phyloP scores from a whole-genome alignment of 2,888 invertebrate genomes.

The Dinocampus coccinellae region DNA sequence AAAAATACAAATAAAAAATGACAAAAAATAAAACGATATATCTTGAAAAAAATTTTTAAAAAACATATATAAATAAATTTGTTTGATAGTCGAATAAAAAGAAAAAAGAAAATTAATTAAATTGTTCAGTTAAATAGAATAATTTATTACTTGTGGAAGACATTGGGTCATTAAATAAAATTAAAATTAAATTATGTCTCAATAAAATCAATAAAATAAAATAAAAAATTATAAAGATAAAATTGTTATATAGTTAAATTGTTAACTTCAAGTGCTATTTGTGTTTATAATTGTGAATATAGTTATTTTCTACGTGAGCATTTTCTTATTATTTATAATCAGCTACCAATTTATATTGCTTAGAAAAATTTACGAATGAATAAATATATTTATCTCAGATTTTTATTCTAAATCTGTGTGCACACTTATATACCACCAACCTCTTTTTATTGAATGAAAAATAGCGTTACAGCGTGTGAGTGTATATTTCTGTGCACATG shows the following conservation, averaged over 20 bases:
- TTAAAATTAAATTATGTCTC: neutral
- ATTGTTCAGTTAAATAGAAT: neutral
- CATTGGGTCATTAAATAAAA: neutral
- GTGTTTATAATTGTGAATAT: neutral
- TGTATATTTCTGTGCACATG: too few relatives aligned
- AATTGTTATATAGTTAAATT: conserved; percentile 2
- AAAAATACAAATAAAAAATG: neutral
- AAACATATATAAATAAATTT: neutral
- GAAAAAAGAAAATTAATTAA: neutral
- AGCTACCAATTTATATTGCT: neutral
- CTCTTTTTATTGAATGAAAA: conserved; percentile 23
- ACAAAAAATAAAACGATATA: neutral
- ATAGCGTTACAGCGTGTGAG: conserved; percentile 16
- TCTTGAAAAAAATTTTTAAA: neutral
- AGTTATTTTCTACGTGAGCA: conserved; percentile 19
- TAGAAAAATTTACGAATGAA: conserved; percentile 12
- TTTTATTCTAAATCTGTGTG: neutral
- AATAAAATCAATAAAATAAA: too few relatives aligned
- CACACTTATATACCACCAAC: neutral
- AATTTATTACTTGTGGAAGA: conserved; percentile 1
- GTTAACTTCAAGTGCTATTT: neutral
- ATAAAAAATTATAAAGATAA: too few relatives aligned
- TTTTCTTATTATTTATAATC: neutral
- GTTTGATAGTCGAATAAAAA: neutral
- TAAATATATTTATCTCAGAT: conserved; percentile 5